A percentile compares a stretch with the other conserved stretches of the same genome.
Conservation (phyloP, 2,113 vertebrate species). For the Genyomyrus donnyi region DNA sequence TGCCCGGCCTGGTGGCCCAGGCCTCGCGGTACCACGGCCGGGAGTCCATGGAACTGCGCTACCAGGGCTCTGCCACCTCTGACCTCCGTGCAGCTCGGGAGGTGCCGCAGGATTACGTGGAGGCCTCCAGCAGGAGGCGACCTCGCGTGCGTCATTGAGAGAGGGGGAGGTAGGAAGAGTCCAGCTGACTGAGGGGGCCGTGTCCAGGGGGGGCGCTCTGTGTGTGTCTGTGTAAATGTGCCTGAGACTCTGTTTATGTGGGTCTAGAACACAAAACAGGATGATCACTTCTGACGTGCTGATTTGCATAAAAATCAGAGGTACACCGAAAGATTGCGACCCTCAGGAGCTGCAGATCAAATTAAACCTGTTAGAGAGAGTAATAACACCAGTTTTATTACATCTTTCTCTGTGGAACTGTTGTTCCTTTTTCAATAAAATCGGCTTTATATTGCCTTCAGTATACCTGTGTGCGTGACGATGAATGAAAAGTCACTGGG, state of each 20-base stretch:
- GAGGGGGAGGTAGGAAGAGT: not conserved
- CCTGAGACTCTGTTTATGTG: not conserved
- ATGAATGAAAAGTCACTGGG: not conserved
- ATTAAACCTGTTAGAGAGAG: not conserved
- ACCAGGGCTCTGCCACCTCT: constrained; percentile 76
- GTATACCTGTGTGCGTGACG: not conserved
- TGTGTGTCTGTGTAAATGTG: not conserved
- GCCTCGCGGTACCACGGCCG: constrained; percentile 61
- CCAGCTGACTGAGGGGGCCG: constrained; percentile 23
- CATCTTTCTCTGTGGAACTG: not conserved
- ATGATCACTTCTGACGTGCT: not conserved
- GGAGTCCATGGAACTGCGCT: constrained; percentile 81
- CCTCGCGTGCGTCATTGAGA: not conserved
- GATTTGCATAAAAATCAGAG: not conserved
- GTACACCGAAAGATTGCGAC: not conserved
- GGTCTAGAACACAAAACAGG: not conserved
- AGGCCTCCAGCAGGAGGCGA: constrained; percentile 78
- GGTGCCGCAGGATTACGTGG: constrained; percentile 77
- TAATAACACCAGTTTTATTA: not conserved
- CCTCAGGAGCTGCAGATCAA: not conserved
- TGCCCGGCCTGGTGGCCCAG: constrained; percentile 61
- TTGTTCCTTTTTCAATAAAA: not conserved
- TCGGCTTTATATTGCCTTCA: not conserved
- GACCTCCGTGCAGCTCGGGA: constrained; percentile 85
- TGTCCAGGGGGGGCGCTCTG: constrained; percentile 65